These are phyloP conservation scores for Stegana nigrithorax DNA, from an alignment of 2,888 invertebrate species.

Conservation along the genomic window DNA sequence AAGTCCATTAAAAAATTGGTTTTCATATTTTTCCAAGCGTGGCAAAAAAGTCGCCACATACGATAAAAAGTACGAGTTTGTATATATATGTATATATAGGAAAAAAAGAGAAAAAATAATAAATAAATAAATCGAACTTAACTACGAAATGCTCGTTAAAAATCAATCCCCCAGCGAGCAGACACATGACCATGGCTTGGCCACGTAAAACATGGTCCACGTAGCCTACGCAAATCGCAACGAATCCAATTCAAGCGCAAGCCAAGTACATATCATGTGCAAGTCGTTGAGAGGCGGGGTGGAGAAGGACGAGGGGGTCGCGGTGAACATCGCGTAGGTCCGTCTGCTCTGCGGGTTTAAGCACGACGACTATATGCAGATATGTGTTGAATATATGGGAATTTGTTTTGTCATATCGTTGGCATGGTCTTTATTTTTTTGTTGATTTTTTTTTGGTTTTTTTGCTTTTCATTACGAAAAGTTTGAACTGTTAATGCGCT, in stretches of 20 bases:
- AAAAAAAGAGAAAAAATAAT: constrained; percentile 4
- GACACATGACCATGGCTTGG: constrained; percentile 15
- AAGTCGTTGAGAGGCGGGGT: too few species aligned
- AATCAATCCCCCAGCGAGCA: constrained; percentile 55
- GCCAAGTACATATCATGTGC: too few species aligned
- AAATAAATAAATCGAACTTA: constrained; percentile 31
- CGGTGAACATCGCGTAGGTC: too few species aligned
- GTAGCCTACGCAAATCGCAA: too few species aligned
- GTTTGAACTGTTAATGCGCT: too few species aligned
- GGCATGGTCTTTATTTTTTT: constrained; percentile 17
- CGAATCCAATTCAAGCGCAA: too few species aligned
- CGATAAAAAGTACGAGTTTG: not conserved
- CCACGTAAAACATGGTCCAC: too few species aligned
- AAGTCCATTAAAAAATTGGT: constrained; percentile 56
- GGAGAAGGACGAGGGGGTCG: too few species aligned
- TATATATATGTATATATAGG: not conserved
- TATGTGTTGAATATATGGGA: constrained; percentile 51
- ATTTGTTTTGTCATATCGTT: constrained; percentile 62
- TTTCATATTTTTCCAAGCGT: constrained; percentile 47
- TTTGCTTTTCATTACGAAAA: constrained; percentile 13
- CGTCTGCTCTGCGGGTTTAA: too few species aligned
- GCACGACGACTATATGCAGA: constrained; percentile 37
- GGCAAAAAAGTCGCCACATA: constrained; percentile 24
- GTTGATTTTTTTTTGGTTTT: constrained; percentile 21
- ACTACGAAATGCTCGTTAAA: constrained; percentile 48